These are phyloP conservation scores for Nipponia nippon DNA, from an alignment of 2,113 vertebrate species.

Conservation along the genomic window DNA sequence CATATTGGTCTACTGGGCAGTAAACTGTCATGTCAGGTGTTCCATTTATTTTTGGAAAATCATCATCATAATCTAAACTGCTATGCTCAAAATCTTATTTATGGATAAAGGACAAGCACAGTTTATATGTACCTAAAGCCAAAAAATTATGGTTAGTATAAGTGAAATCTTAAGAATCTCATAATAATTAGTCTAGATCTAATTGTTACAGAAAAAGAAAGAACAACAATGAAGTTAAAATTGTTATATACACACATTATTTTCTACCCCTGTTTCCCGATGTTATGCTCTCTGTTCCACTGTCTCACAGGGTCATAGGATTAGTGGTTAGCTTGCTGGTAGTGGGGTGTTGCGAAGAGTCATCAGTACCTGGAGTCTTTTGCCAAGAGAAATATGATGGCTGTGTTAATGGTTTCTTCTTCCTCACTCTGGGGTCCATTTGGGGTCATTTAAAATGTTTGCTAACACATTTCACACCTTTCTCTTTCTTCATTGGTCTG, in stretches of 20 bases:
- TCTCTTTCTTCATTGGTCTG: neutral
- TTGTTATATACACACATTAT: neutral
- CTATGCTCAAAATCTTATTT: neutral
- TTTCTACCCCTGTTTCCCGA: neutral
- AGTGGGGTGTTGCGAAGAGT: neutral
- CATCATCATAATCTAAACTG: neutral
- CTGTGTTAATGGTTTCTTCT: neutral
- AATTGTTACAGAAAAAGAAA: neutral
- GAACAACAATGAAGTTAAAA: neutral
- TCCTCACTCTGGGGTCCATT: neutral
- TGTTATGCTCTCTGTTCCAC: rapidly evolving
- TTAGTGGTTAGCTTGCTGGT: neutral
- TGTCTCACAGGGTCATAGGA: neutral
- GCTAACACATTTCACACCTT: neutral
- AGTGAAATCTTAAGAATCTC: neutral
- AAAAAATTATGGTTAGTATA: neutral
- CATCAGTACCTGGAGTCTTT: neutral
- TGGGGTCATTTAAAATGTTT: neutral
- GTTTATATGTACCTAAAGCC: rapidly evolving
- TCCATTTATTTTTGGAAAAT: neutral
- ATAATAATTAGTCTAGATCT: neutral
- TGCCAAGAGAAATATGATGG: neutral
- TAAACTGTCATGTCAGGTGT: neutral
- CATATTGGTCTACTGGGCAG: neutral
- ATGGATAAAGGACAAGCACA: neutral